Percentiles rank a stretch among this genome's conserved stretches.
phyloP scores from a whole-genome alignment of 2,888 invertebrate genomes.

The Gortyna flavago region DNA sequence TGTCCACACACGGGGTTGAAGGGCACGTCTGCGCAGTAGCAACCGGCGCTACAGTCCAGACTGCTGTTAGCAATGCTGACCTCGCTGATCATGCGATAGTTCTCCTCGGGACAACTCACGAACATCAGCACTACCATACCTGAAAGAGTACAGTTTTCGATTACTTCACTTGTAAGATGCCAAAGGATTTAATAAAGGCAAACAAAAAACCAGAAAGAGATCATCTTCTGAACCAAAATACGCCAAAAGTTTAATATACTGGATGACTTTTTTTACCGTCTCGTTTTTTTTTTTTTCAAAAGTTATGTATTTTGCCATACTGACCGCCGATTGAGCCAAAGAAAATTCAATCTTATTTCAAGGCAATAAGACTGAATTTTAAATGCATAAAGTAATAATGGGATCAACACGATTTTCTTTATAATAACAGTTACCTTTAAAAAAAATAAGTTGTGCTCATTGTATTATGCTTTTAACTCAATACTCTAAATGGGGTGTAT shows the following conservation, averaged over 20 bases:
- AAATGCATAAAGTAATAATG: too few species aligned
- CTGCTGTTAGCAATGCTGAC: slow-evolving; percentile 67
- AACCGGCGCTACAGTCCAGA: slow-evolving; percentile 91
- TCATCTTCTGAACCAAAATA: background rate
- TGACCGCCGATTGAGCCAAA: too few species aligned
- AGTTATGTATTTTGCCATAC: too few species aligned
- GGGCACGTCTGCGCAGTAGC: slow-evolving; percentile 93
- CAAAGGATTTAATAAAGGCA: background rate
- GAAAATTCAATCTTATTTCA: too few species aligned
- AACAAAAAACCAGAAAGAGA: background rate
- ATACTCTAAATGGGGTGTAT: too few species aligned
- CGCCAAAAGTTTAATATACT: background rate
- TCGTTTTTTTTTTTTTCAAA: too few species aligned
- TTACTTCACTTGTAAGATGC: background rate
- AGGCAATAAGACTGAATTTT: too few species aligned
- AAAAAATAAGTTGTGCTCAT: too few species aligned
- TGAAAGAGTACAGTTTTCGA: slow-evolving; percentile 72
- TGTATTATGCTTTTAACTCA: too few species aligned
- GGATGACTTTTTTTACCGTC: too few species aligned
- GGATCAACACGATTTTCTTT: too few species aligned
- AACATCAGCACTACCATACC: slow-evolving; percentile 96
- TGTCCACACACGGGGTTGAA: slow-evolving; percentile 96
- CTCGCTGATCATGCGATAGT: slow-evolving; percentile 92
- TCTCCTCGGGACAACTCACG: slow-evolving; percentile 96
- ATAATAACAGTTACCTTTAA: too few species aligned